Evolutionary conservation across 1,140 invertebrate species (phyloP), one percentile per base, ranked within the genome.

Genomic region (Heliconius eleuchia): DNA sequence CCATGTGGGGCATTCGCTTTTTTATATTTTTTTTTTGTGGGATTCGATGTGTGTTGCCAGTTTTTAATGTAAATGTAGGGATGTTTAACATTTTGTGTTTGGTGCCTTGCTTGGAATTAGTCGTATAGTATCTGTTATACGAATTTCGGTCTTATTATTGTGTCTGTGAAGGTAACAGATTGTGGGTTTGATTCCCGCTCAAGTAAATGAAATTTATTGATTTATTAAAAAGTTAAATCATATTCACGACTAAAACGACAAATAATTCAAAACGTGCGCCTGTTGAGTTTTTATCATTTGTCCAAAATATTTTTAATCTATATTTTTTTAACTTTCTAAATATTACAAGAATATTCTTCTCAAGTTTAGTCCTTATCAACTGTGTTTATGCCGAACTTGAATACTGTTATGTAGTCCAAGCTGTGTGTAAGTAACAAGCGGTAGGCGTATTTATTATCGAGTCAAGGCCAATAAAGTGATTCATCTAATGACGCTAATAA

Each of bases 381-480:
- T 27, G 8, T 66, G 60, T 66, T 66, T 30, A 66, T 66, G 71
- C n/a, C 66, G 57, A 74, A 79, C 78, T 79, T 79, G 78, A 79
- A 75, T 57, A 75, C 60, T 55, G 46, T 79, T 79, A 74, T 79
- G 73, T 79, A 79, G 78, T 39, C 60, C 78, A 79, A 46, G 57
- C 23, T 70, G 27, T 1, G 6, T n/a, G 30, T 50, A 75, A 60
- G 78, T 34, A 71, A 79, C 19, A 75, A 79, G 78, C 78, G 78
- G 71, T 34, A 42, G 71, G 78, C 78, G 78, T 75, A 39, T 79
- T 55, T 75, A 71, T 23, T 39, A 74, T 27, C 55, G 66, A 71
- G 73, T 75, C 78, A 79, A 79, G 78, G 73, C 46, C 60, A 66
- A 16, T 30, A 30, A 11, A 66, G 11, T 66, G 60, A 66, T 30